Percentiles rank a stretch among this genome's conserved stretches.
These are phyloP conservation scores for Hydractinia echinata DNA, from an alignment of 30 jellyfish, hydroid and myxozoan genomes.

Conservation along the genomic window DNA sequence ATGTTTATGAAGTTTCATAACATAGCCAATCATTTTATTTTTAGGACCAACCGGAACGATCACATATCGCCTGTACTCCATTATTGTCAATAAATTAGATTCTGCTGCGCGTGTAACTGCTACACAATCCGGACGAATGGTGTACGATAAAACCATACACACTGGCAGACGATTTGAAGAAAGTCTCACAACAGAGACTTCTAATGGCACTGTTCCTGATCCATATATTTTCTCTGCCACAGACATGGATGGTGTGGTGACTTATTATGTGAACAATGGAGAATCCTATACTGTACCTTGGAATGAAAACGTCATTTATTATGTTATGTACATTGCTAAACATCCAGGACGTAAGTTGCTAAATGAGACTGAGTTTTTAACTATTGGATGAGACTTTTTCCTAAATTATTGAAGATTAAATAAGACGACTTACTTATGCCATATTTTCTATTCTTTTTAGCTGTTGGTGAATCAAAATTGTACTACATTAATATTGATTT, in stretches of 20 bases:
- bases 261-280: conserved; percentile 24
- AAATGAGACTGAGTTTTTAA: background rate
- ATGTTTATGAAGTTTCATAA: no score
- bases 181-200: background rate
- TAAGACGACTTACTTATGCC: background rate
- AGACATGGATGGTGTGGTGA: conserved; percentile 20
- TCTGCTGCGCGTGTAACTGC: conserved; percentile 31
- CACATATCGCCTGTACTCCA: conserved; percentile 17
- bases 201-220: conserved; percentile 24
- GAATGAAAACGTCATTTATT: conserved; percentile 19
- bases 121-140: conserved; percentile 4
- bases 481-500: conserved; percentile 63
- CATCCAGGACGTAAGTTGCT: conserved; percentile 27
- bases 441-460: background rate
- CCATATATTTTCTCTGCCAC: conserved; percentile 28
- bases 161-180: conserved; percentile 31
- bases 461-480: conserved; percentile 57
- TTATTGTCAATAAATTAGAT: conserved; percentile 30
- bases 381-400: background rate
- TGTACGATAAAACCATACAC: conserved; percentile 20
- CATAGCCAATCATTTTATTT: background rate
- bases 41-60: conserved; percentile 8
- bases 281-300: conserved; percentile 38
- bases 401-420: background rate
- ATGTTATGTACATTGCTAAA: conserved; percentile 33